These are phyloP conservation scores for Scleropages formosus DNA, from an alignment of 2,797 vertebrate species.

Conservation along the genomic window DNA sequence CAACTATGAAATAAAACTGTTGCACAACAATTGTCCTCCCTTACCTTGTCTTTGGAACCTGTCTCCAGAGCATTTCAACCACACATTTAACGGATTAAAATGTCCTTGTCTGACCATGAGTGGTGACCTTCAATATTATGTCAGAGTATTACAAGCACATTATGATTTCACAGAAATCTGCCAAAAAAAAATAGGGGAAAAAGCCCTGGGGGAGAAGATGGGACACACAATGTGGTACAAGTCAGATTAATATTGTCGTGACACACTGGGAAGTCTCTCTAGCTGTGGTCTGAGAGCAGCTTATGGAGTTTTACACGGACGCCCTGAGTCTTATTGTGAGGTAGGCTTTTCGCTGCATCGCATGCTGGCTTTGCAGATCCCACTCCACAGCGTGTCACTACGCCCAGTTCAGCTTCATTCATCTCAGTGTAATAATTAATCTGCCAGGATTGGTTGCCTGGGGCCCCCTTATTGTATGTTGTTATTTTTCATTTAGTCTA, in stretches of 20 bases:
- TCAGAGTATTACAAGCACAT: too few relatives aligned
- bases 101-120: too few relatives aligned
- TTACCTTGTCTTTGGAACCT: too few relatives aligned
- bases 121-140: too few relatives aligned
- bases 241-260: neutral
- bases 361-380: neutral
- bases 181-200: too few relatives aligned
- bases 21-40: too few relatives aligned
- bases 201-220: neutral
- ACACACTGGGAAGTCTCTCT: neutral
- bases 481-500: too few relatives aligned
- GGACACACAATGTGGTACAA: neutral
- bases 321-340: neutral
- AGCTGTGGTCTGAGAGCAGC: neutral
- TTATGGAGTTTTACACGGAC: neutral
- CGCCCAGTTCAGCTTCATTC: neutral
- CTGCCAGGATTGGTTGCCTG: neutral
- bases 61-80: too few relatives aligned
- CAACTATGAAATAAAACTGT: too few relatives aligned
- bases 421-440: neutral
- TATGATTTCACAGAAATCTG: too few relatives aligned
- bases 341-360: neutral
- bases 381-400: neutral
- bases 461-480: neutral
- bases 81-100: too few relatives aligned